phyloP scores from a whole-genome alignment of 2,113 vertebrate genomes.

The Antechinus flavipes region DNA sequence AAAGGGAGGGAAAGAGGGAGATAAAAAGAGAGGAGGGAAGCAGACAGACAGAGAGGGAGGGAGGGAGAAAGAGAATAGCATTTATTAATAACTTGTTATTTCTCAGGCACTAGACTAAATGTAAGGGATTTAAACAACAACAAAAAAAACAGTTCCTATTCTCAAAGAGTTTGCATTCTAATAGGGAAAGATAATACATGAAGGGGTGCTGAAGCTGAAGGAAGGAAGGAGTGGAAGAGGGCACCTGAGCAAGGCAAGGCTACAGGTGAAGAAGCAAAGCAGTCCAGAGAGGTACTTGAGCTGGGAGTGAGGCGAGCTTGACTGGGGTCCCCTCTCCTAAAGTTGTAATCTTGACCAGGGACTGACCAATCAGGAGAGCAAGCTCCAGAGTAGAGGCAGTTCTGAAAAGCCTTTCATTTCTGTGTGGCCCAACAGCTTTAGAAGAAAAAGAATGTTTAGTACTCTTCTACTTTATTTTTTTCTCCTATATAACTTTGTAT shows the following conservation, averaged over 20 bases:
- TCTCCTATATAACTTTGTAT: constrained; percentile 7
- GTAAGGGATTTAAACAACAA: neutral
- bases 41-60: too few species aligned
- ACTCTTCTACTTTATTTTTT: neutral
- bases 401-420: neutral
- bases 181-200: neutral
- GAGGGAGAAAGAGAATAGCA: neutral
- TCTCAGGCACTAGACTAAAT: neutral
- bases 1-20: too few species aligned
- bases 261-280: neutral
- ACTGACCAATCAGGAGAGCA: neutral
- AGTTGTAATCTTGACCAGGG: too few species aligned
- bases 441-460: neutral
- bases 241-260: neutral
- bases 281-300: neutral
- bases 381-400: neutral
- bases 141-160: neutral
- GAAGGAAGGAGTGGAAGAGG: neutral
- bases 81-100: neutral
- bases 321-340: neutral
- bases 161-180: neutral
- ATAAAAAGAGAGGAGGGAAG: too few species aligned
- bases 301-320: neutral
- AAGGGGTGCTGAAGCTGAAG: neutral
- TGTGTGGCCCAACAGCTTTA: neutral